phyloP scores from a whole-genome alignment of 2,113 vertebrate species.

The Lepisosteus osseus region DNA sequence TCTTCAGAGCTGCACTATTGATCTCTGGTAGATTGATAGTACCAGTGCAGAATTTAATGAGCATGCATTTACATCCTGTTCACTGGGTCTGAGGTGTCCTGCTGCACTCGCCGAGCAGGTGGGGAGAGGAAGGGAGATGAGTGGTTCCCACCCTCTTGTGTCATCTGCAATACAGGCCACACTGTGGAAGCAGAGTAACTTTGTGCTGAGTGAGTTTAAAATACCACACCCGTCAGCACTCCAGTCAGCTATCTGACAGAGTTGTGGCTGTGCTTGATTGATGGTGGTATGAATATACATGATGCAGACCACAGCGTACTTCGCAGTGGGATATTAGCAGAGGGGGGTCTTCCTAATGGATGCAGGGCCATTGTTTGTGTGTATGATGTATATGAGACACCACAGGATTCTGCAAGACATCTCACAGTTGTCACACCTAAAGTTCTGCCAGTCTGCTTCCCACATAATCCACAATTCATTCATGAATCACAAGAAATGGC shows the following conservation, averaged over 20 bases:
- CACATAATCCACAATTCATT: no score
- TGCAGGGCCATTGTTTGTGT: no score
- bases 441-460: no score
- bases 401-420: no score
- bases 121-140: neutral
- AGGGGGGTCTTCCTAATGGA: neutral
- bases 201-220: neutral
- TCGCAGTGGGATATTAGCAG: neutral
- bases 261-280: neutral
- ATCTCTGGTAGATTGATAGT: constrained; percentile 4
- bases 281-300: constrained; percentile 5
- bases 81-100: neutral
- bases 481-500: no score
- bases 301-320: neutral
- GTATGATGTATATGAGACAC: no score
- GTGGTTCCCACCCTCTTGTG: neutral
- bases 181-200: neutral
- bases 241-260: neutral
- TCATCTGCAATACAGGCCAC: neutral
- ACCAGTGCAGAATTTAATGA: constrained; percentile 1
- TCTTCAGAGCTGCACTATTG: neutral
- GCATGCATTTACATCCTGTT: neutral
- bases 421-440: no score
- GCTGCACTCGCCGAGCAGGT: neutral
- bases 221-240: neutral